These are phyloP conservation scores for Serripes groenlandicus DNA, from an alignment of 2,888 invertebrate species.

Conservation along the genomic window DNA sequence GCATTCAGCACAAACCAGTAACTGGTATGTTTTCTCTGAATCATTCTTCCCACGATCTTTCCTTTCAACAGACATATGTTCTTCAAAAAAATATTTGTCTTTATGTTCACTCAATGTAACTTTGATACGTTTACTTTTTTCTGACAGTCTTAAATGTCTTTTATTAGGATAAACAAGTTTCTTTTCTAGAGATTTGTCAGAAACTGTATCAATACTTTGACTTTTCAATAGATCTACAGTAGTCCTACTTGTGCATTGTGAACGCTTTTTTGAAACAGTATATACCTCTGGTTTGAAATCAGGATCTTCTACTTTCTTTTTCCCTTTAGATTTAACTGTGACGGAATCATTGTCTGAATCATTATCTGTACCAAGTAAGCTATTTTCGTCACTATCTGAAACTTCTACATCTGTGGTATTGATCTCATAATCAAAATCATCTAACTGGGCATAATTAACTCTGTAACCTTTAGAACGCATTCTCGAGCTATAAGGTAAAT, in stretches of 20 bases:
- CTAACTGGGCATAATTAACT: neutral
- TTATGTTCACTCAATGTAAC: slow-evolving; percentile 16
- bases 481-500: neutral
- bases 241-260: too few species aligned
- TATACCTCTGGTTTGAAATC: too few species aligned
- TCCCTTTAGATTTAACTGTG: neutral
- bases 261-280: too few species aligned
- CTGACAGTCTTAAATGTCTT: neutral
- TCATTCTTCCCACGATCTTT: slow-evolving; percentile 15
- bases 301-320: too few species aligned
- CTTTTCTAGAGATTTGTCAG: neutral
- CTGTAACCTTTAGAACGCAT: neutral
- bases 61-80: neutral
- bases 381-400: neutral
- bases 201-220: too few species aligned
- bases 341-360: neutral
- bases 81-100: slow-evolving; percentile 18
- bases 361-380: too few species aligned
- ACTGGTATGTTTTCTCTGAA: neutral
- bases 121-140: neutral
- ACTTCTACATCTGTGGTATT: neutral
- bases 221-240: too few species aligned
- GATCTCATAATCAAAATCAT: neutral
- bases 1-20: slow-evolving; percentile 23
- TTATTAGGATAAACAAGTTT: neutral